Conservation (phyloP, 2,113 vertebrate genomes). For the Brachyhypopomus gauderio region DNA sequence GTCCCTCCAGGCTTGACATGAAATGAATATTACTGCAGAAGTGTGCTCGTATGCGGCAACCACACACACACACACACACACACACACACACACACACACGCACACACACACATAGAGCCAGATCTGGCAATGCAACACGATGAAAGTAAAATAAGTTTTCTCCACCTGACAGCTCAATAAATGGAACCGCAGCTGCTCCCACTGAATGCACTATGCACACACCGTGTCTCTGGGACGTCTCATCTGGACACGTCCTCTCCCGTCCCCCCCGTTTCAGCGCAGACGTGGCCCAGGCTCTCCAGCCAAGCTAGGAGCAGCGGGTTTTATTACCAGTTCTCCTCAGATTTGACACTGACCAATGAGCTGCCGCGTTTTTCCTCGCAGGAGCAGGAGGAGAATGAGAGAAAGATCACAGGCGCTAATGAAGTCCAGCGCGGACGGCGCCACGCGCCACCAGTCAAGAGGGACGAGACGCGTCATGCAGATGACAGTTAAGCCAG, state of each 20-base stretch:
- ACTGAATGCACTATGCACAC: too few relatives aligned
- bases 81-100: too few relatives aligned
- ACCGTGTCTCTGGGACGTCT: too few relatives aligned
- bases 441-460: neutral
- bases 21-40: conserved; percentile 11
- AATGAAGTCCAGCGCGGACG: neutral
- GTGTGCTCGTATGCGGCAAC: neutral
- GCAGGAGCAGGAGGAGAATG: neutral
- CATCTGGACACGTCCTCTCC: too few relatives aligned
- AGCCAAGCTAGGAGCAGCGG: neutral
- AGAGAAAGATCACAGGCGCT: neutral
- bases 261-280: too few relatives aligned
- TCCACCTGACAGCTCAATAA: neutral
- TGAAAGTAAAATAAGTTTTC: too few relatives aligned
- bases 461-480: conserved; percentile 11
- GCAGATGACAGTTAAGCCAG: conserved; percentile 4
- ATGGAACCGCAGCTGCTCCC: neutral
- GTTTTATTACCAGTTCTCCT: neutral
- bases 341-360: neutral
- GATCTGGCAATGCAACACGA: too few relatives aligned
- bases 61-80: too few relatives aligned
- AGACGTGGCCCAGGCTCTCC: neutral
- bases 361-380: too few relatives aligned
- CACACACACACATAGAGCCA: too few relatives aligned
- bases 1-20: neutral